Evolutionary conservation across 2,113 vertebrate genomes (phyloP).

Genomic region (Egretta garzetta): DNA sequence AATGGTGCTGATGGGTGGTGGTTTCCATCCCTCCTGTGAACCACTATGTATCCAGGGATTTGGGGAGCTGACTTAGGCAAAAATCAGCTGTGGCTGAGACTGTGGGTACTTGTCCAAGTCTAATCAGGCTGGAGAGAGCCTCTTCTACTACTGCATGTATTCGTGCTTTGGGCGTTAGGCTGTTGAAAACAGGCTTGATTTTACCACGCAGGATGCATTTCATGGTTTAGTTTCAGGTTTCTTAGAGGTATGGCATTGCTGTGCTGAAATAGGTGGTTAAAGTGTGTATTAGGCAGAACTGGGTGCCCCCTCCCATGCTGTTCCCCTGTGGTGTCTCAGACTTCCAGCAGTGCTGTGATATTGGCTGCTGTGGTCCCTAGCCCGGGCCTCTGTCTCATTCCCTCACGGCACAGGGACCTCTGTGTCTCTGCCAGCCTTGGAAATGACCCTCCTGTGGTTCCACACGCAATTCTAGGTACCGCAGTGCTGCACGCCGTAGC

Average conservation of each 20-base stretch:
- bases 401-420: neutral
- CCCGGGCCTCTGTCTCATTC: neutral
- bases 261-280: neutral
- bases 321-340: neutral
- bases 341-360: neutral
- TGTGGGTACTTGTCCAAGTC: neutral
- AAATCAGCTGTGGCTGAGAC: neutral
- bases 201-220: neutral
- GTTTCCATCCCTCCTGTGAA: neutral
- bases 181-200: neutral
- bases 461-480: neutral
- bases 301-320: neutral
- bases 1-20: neutral
- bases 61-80: neutral
- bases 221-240: neutral
- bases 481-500: fast-evolving
- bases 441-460: neutral
- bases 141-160: neutral
- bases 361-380: neutral
- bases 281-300: neutral
- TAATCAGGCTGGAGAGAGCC: neutral
- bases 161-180: neutral
- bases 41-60: neutral
- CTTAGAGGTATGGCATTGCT: neutral
- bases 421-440: neutral